phyloP scores from a whole-genome alignment of 2,113 vertebrate species.

The Phaethon lepturus region DNA sequence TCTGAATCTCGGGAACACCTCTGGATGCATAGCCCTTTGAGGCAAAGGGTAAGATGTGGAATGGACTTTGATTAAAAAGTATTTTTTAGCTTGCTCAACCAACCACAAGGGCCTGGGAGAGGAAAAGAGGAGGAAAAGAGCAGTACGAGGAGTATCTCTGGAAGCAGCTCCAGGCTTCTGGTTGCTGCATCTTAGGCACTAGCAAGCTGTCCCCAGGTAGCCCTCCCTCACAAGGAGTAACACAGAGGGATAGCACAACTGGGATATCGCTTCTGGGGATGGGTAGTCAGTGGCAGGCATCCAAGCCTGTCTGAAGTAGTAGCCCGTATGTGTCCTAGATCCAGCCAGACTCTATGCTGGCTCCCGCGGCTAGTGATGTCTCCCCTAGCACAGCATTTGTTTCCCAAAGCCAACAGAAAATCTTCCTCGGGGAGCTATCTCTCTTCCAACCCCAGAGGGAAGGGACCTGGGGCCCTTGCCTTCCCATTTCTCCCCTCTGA shows the following conservation, averaged over 20 bases:
- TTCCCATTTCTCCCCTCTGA: neutral
- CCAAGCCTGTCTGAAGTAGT: neutral
- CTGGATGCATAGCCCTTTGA: neutral
- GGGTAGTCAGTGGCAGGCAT: neutral
- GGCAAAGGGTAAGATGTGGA: neutral
- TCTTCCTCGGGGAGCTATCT: neutral
- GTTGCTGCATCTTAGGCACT: neutral
- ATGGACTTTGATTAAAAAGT: neutral
- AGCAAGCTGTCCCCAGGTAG: neutral
- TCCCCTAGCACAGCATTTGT: neutral
- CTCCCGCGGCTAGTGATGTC: neutral
- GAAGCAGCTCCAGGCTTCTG: neutral
- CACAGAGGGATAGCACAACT: neutral
- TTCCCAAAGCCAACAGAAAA: neutral
- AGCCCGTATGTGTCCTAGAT: neutral
- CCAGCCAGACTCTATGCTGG: neutral
- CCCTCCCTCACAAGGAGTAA: neutral
- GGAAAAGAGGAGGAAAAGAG: neutral
- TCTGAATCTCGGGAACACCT: neutral
- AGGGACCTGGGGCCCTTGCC: neutral
- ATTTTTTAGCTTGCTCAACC: neutral
- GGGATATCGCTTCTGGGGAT: neutral
- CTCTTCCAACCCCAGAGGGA: neutral
- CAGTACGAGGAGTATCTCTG: neutral
- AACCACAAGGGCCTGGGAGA: neutral